Base-by-base conservation (phyloP, 2,888 invertebrate genomes). In the Leuctra nigra region DNA sequence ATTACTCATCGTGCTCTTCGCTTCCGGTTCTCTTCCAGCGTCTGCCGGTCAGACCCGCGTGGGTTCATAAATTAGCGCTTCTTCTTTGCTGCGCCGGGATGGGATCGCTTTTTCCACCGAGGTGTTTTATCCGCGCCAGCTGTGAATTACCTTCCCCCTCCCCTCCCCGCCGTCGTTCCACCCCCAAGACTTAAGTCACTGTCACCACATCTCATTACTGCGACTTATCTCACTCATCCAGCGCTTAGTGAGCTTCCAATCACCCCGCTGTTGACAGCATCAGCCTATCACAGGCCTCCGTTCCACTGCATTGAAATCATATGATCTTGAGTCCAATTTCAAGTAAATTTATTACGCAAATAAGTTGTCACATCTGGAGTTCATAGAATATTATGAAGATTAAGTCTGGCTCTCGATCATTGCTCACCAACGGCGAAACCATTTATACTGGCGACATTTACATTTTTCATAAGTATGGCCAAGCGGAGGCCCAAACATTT, bases 141-240 rank as follows among this genome's bases (percentile, higher is more conserved):
- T 50, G 50, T 33, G 35, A 33, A 35, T 20, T 50, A 35, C 25
- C 48, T 18, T 20, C 16, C 23, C 47, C 13, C 25, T 16, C n/a
- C 33, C 48, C 48, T 29, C 11, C 23, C 33, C 35, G 9, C 33
- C 50, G 35, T 23, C 11, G 7, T 13, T n/a, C 16, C 16, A 33
- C 50, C 33, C 50, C 11, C 33, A 35, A 33, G 16, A 18, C 16
- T 35, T 33, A 50, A 50, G 50, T 35, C 33, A 16, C 50, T 33
- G 50, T 50, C 50, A 35, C 50, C 50, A 50, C 50, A 50, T 50
- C 50, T 50, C 50, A 50, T 50, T 50, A 50, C 33, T 18, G 29
- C 33, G 50, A 50, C 50, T 50, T 50, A 50, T 50, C 50, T 50
- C 35, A 22, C 35, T 50, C 50, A 33, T 50, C 50, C 18, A 33